These are phyloP conservation scores for Hyles euphorbiae DNA, from an alignment of 1,140 invertebrate genomes.

Conservation along the genomic window DNA sequence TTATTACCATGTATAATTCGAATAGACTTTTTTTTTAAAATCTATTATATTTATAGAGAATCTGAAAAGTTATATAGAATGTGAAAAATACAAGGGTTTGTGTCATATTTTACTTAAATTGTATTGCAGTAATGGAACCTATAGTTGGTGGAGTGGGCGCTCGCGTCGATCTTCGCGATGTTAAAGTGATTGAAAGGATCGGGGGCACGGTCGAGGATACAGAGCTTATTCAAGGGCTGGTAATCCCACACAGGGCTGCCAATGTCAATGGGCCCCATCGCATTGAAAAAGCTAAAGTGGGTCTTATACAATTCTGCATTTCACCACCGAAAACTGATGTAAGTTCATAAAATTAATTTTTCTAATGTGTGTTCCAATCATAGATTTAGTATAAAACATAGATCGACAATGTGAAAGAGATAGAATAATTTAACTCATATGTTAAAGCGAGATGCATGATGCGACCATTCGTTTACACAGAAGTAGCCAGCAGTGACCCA, in stretches of 20 bases:
- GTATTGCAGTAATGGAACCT: slow-evolving; percentile 60
- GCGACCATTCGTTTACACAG: too few relatives aligned
- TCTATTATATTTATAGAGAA: too few relatives aligned
- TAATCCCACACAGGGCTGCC: slow-evolving; percentile 93
- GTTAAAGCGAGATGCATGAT: too few relatives aligned
- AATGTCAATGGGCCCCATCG: slow-evolving; percentile 94
- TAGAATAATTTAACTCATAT: too few relatives aligned
- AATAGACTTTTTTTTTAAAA: too few relatives aligned
- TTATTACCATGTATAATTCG: too few relatives aligned
- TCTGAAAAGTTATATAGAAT: too few relatives aligned
- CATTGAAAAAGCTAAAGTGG: slow-evolving; percentile 99
- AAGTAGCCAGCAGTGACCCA: too few relatives aligned
- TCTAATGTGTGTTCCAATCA: too few relatives aligned
- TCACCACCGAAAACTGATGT: slow-evolving; percentile 99
- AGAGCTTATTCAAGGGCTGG: slow-evolving; percentile 95
- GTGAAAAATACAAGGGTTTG: neutral
- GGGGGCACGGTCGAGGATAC: slow-evolving; percentile 99
- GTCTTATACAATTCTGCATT: slow-evolving; percentile 99
- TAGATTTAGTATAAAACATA: too few relatives aligned
- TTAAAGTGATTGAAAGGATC: slow-evolving; percentile 96
- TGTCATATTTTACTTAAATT: neutral
- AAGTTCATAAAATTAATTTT: slow-evolving; percentile 51
- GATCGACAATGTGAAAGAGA: too few relatives aligned
- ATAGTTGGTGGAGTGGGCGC: slow-evolving; percentile 77
- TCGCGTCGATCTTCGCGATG: slow-evolving; percentile 86